phyloP scores from a whole-genome alignment of 1,140 invertebrate genomes.

The Maniola jurtina region DNA sequence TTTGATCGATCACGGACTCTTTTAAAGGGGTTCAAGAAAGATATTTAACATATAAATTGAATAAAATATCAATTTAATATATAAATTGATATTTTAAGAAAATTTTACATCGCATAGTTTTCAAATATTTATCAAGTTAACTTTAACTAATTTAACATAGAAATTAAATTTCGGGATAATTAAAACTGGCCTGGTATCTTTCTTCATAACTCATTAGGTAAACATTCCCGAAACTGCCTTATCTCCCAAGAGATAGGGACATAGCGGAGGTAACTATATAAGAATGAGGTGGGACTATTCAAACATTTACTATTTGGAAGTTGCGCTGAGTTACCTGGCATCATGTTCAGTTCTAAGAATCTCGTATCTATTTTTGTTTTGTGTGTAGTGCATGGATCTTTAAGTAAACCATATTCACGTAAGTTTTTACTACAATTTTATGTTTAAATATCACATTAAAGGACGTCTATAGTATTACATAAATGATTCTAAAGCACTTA shows the following conservation, averaged over 20 bases:
- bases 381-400: slow-evolving; percentile 35
- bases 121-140: not conserved
- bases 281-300: slow-evolving; percentile 48
- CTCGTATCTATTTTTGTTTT: slow-evolving; percentile 45
- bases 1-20: slow-evolving; percentile 21
- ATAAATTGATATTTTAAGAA: not conserved
- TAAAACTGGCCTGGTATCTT: slow-evolving; percentile 51
- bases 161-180: slow-evolving; percentile 39
- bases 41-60: not conserved
- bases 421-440: slow-evolving; percentile 35
- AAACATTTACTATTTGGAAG: slow-evolving; percentile 60
- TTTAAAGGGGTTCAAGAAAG: not conserved
- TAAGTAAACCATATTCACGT: slow-evolving; percentile 54
- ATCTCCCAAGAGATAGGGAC: slow-evolving; percentile 64
- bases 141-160: not conserved
- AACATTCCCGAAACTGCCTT: slow-evolving; percentile 69
- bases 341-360: slow-evolving; percentile 50
- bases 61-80: not conserved
- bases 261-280: slow-evolving; percentile 55
- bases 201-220: slow-evolving; percentile 68
- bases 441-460: not conserved
- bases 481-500: no score
- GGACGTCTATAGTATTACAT: no score
- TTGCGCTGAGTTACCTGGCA: slow-evolving; percentile 35
- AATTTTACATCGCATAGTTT: not conserved